Evolutionary conservation across 2,888 invertebrate genomes (phyloP), one percentile per base, ranked within the genome.

Genomic region (Cotesia congregata): DNA sequence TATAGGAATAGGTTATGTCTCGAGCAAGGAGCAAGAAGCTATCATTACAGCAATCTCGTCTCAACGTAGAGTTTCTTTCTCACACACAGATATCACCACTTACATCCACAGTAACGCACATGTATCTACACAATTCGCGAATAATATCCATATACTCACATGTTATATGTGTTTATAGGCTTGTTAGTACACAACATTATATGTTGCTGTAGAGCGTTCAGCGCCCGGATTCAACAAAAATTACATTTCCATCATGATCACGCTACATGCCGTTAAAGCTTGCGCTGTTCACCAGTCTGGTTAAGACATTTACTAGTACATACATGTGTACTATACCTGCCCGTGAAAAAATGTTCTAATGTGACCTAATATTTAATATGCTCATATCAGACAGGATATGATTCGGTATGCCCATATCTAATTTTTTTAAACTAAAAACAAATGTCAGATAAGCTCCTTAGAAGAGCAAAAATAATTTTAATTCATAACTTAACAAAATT

Each of bases 221-320:
- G 50, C 72, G 76, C 69, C 65, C 70, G 50, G 72, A 76, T 78
- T 78, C 78, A 75, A 70, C 80, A 79, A 82, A 82, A 82, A 82
- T 81, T 78, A 76, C 77, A 68, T 79, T 81, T 80, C 76, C 77
- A 77, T 79, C 69, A 75, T 69, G 71, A 77, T 79, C 69, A 75
- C 72, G 71, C 41, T 40, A 39, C 70, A 65, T 30, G 12, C 65
- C 9, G 38, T 65, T 65, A 50, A 50, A 67, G 67, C 69, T 69
- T 72, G 72, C 78, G 75, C 82, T 82, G 82, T 82, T 83, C 79
- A 82, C 79, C 84, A 86, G 86, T 86, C 85, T 87, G 86, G 84
- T 87, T 87, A 86, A 87, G 86, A 87, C 86, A 86, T 87, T 85
- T 86, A 86, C 80, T 82, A 70, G 78, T 74, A 30, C 30, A 30